Base-by-base conservation (phyloP, 2,113 vertebrate genomes). In the Chaenogobius annularis region DNA sequence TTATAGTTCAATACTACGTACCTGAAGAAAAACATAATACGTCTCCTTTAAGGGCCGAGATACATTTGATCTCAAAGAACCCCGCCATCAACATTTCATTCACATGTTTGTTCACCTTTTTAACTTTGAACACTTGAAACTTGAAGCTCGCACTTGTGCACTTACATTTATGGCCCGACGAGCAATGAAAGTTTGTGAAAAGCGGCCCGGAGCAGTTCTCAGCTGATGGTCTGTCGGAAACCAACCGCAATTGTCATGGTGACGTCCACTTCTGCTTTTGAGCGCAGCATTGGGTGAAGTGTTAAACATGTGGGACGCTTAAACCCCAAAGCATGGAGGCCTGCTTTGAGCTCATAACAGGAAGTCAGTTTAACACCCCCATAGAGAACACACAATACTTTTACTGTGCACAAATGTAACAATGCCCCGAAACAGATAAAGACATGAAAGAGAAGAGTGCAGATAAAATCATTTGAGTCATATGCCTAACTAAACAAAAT, bases 131-230 rank as follows among this genome's bases (percentile, higher is more conserved):
- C 17, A 12, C 17, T 40, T 63, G 17, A 63, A 31, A 37, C 26
- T 19, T 35, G 5, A 23, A 26, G 0, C 46, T 19, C 31, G 3
- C 1, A n/a, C 26, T 31, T 31, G 19, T 43, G 37, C 9, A 10
- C 46, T 35, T 1, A n/a, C 9, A 1, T 26, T 8, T 19, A 1
- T 69, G 23, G 6, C n/a, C 1, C 47, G 5, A 70, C 44, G 9
- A 5, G 46, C 17, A 10, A 11, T 58, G 69, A 78, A 82, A 88
- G 59, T 59, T 31, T 59, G 70, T 78, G 80, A 66, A 77, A 82
- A 48, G 40, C 48, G 43, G 37, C 37, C 54, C 23, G 52, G 48
- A 43, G 3, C 65, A 69, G 69, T 79, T 83, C 83, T 71, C 68
- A 76, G 22, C 10, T 52, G 15, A 35, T 52, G 35, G 58, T 17